These are phyloP conservation scores for Hippocampus comes DNA, from an alignment of 2,113 vertebrate species.

Conservation along the genomic window DNA sequence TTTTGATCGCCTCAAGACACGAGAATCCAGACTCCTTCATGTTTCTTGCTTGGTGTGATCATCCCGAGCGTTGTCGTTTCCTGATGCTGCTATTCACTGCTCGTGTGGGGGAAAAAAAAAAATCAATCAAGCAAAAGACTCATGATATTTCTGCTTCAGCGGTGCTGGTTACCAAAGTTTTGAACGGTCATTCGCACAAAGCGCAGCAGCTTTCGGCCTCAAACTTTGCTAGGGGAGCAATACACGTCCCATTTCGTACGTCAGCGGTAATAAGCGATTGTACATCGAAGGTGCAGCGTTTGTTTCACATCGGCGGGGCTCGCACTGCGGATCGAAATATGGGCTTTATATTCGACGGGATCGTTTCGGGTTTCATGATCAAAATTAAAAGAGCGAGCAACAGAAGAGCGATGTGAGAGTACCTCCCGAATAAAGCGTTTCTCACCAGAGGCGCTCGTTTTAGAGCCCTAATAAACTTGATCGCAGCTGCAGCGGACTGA, in stretches of 20 bases:
- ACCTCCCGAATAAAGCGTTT: conserved; percentile 4
- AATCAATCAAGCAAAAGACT: background rate
- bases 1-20: no score
- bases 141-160: background rate
- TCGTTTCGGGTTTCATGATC: conserved; percentile 10
- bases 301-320: conserved; percentile 23
- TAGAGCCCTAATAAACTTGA: background rate
- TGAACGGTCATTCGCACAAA: conserved; percentile 22
- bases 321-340: conserved; percentile 17
- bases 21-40: no score
- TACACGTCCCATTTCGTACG: conserved; percentile 36
- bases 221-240: conserved; percentile 41
- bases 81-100: background rate
- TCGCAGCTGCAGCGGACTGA: background rate
- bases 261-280: conserved; percentile 36
- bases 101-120: background rate
- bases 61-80: background rate
- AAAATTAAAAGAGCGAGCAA: conserved; percentile 1
- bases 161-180: background rate
- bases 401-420: background rate
- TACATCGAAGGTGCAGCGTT: conserved; percentile 26
- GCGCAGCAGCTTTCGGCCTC: conserved; percentile 25
- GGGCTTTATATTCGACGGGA: conserved; percentile 7
- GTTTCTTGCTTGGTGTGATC: no score
- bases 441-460: background rate